phyloP scores from a whole-genome alignment of 2,113 vertebrate species.

The Scomber colias region DNA sequence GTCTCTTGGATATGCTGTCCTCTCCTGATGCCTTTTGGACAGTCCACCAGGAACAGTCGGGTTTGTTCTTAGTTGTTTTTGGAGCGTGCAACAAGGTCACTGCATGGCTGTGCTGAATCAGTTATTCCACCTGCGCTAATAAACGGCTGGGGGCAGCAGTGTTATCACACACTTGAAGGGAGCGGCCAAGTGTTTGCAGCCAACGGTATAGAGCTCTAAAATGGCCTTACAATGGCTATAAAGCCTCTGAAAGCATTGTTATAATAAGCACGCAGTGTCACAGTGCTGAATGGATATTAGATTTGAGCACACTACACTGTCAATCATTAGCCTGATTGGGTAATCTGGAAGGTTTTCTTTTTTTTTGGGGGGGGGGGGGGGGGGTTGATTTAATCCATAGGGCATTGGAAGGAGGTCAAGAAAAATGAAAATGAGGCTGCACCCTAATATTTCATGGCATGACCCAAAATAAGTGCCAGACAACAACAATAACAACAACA shows the following conservation, averaged over 20 bases:
- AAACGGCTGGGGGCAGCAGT: slow-evolving; percentile 18
- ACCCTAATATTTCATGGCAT: too few relatives aligned
- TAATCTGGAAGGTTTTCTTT: too few relatives aligned
- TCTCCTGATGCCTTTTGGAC: slow-evolving; percentile 36
- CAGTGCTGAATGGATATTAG: too few relatives aligned
- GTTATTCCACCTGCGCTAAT: slow-evolving; percentile 38
- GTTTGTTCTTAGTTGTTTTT: slow-evolving; percentile 55
- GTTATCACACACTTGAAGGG: slow-evolving; percentile 13
- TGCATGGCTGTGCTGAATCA: slow-evolving; percentile 20
- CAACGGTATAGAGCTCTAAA: background rate
- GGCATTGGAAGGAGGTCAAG: too few relatives aligned
- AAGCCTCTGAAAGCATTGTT: background rate
- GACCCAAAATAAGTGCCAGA: too few relatives aligned
- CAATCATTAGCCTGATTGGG: too few relatives aligned
- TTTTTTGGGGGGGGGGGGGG: too few relatives aligned
- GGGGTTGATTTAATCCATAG: too few relatives aligned
- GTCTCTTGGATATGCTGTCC: slow-evolving; percentile 58
- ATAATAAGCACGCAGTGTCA: too few relatives aligned
- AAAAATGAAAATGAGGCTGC: too few relatives aligned
- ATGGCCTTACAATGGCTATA: background rate
- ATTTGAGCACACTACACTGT: too few relatives aligned
- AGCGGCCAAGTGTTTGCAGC: slow-evolving; percentile 8
- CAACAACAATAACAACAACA: too few relatives aligned
- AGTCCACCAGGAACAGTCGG: slow-evolving; percentile 17
- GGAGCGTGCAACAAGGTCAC: slow-evolving; percentile 36